Conservation (phyloP, 2,113 vertebrate species). For the Bubo blakistoni region DNA sequence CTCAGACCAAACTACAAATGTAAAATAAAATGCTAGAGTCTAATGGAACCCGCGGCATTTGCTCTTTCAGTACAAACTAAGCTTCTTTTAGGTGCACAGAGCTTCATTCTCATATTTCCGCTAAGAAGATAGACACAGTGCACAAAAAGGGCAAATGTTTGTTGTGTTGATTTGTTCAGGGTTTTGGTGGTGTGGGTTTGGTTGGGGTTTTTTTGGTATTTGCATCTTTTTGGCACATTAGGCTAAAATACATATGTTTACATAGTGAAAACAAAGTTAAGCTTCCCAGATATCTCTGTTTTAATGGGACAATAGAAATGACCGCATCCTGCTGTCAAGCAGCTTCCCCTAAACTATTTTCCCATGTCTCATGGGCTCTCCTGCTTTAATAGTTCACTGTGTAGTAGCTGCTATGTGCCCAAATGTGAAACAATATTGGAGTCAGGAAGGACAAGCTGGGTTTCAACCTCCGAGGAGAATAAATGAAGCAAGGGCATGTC, state of each 20-base stretch:
- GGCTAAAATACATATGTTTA: neutral
- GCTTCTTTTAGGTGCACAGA: neutral
- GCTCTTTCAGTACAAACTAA: neutral
- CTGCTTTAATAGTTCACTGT: neutral
- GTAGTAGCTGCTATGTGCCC: neutral
- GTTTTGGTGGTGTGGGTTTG: neutral
- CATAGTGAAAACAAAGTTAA: neutral
- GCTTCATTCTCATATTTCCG: neutral
- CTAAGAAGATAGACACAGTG: neutral
- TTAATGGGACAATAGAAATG: constrained; percentile 27
- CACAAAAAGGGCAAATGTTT: neutral
- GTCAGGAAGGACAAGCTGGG: constrained; percentile 23
- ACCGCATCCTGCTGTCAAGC: constrained; percentile 39
- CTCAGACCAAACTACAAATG: neutral
- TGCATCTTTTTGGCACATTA: neutral
- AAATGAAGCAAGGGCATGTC: constrained; percentile 14
- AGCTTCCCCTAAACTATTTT: constrained; percentile 37
- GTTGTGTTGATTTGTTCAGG: neutral
- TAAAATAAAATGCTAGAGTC: neutral
- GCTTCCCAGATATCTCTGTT: constrained; percentile 6
- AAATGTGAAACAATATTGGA: constrained; percentile 16
- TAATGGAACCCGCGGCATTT: neutral
- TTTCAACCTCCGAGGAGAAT: constrained; percentile 18
- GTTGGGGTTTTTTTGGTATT: neutral
- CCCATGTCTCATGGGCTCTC: neutral